These are phyloP conservation scores for Campoletis sonorensis DNA, from an alignment of 1,140 invertebrate species.

Conservation along the genomic window DNA sequence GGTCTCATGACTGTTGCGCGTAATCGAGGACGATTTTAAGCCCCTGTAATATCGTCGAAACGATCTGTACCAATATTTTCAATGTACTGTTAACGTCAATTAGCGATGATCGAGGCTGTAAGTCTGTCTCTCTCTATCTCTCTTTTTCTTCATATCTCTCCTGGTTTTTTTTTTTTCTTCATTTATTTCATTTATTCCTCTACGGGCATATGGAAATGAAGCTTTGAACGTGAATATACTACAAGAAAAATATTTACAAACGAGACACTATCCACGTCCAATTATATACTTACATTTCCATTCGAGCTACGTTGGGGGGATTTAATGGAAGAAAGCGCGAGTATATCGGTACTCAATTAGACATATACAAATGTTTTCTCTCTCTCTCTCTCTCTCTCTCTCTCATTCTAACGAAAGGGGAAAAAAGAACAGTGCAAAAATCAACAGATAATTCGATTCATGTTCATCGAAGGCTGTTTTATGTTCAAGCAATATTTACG, in stretches of 20 bases:
- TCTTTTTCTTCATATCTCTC: too few species aligned
- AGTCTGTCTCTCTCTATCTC: neutral
- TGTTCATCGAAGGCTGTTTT: neutral
- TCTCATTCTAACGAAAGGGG: neutral
- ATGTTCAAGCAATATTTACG: too few species aligned
- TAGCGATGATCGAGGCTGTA: conserved; percentile 47
- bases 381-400: too few species aligned
- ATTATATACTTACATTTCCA: conserved; percentile 37
- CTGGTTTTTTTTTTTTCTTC: neutral
- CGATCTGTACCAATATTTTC: conserved; percentile 50
- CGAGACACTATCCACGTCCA: conserved; percentile 30
- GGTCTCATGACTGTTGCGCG: neutral
- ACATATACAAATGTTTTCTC: conserved; percentile 18
- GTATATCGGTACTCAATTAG: conserved; percentile 29
- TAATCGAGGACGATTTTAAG: conserved; percentile 43
- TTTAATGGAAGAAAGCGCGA: conserved; percentile 34
- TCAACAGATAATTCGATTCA: neutral
- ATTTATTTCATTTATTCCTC: too few species aligned
- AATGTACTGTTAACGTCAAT: conserved; percentile 48
- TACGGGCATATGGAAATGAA: conserved; percentile 36
- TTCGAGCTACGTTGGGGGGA: neutral
- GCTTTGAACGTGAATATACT: conserved; percentile 9
- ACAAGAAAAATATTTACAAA: conserved; percentile 22
- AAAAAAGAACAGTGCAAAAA: neutral
- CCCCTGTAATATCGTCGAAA: conserved; percentile 42